Conservation (phyloP, 2,113 vertebrate species). For the Chaetura pelagica region DNA sequence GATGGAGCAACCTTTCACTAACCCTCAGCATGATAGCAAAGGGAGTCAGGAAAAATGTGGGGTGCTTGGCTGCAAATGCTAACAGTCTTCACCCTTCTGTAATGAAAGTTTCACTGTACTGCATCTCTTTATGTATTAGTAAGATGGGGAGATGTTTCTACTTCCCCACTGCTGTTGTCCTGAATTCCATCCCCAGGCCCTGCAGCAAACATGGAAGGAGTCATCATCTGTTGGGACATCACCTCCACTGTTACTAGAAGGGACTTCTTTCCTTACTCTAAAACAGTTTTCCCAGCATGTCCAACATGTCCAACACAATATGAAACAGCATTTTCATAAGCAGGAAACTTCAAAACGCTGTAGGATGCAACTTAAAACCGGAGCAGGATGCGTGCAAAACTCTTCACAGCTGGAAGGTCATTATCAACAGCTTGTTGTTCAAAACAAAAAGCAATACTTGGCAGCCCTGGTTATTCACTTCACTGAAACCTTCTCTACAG, state of each 20-base stretch:
- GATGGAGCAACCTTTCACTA: not conserved
- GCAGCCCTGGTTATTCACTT: not conserved
- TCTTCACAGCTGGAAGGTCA: not conserved
- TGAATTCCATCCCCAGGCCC: not conserved
- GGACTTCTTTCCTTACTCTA: not conserved
- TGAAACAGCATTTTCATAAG: not conserved
- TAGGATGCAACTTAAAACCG: not conserved
- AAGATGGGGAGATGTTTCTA: not conserved
- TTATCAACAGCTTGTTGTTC: not conserved
- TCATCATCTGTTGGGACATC: not conserved
- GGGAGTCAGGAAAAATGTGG: not conserved
- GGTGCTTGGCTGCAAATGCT: not conserved
- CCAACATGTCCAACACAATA: no score
- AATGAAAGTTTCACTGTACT: not conserved
- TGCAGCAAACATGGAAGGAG: not conserved
- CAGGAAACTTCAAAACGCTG: not conserved
- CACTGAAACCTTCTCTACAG: not conserved
- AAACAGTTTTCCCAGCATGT: not conserved
- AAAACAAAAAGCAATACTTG: not conserved
- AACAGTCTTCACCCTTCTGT: not conserved
- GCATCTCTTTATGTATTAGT: not conserved
- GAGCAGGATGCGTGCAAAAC: not conserved
- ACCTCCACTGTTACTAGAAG: not conserved
- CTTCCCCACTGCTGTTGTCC: fast-evolving
- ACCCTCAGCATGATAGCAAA: not conserved